phyloP scores from a whole-genome alignment of 2,797 vertebrate species.

The Myotis findleyi region DNA sequence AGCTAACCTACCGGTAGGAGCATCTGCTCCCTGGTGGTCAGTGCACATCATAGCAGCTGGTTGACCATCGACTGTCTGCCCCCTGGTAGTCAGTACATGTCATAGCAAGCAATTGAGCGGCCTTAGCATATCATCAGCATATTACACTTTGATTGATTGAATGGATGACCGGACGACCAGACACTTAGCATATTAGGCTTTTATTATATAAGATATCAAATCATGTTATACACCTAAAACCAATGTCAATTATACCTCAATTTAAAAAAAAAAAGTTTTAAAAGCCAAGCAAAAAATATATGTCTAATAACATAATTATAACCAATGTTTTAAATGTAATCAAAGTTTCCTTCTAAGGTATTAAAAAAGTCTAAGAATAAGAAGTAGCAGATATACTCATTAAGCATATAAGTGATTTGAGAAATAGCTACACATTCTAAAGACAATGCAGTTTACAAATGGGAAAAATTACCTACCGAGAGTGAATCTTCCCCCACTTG shows the following conservation, averaged over 20 bases:
- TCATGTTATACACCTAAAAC: background rate
- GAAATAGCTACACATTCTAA: background rate
- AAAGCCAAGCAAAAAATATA: constrained; percentile 7
- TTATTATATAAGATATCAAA: background rate
- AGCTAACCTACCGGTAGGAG: too few relatives aligned
- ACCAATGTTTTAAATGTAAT: constrained; percentile 6
- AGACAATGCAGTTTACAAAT: background rate
- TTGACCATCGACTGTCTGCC: too few relatives aligned
- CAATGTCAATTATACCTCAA: background rate
- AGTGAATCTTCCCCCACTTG: constrained; percentile 99
- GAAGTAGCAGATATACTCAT: background rate
- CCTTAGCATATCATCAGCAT: too few relatives aligned
- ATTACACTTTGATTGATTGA: too few relatives aligned
- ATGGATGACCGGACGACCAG: too few relatives aligned
- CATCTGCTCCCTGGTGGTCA: too few relatives aligned
- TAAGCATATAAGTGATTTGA: background rate
- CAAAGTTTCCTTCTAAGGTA: background rate
- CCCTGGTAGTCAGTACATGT: too few relatives aligned
- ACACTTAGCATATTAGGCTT: too few relatives aligned
- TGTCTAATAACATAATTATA: background rate
- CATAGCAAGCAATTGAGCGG: too few relatives aligned
- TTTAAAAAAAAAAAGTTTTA: background rate
- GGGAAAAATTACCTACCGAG: constrained; percentile 91
- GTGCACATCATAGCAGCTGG: too few relatives aligned
- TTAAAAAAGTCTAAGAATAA: constrained; percentile 17